Evolutionary conservation across 1,140 invertebrate species (phyloP), one percentile per base, ranked within the genome.

Genomic region (Babylonia areolata): DNA sequence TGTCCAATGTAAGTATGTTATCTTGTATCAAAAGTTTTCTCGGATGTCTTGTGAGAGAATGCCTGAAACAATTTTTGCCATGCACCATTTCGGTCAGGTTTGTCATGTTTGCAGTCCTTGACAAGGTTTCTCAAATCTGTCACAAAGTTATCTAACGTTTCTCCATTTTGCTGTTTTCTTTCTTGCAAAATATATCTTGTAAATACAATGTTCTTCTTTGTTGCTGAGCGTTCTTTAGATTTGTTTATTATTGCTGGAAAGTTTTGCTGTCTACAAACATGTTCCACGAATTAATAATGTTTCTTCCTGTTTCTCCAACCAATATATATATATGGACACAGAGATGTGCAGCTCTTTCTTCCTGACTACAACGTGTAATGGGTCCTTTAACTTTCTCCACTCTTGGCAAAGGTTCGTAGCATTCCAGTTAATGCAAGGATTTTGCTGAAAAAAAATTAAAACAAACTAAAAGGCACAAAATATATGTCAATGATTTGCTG

Each of bases 31-130:
- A 46, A 85, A 40, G 5, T 80, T 51, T 64, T 42, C 51, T 37
- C 54, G 51, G 31, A 79, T 39, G 17, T 78, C 39, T 9, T 9
- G 23, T 37, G 39, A 58, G 1, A 6, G 28, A 31, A 86, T 39
- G 46, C 85, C 85, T 33, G n/a, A 73, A 3, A 86, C 80, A 28
- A 86, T 81, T 64, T 58, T 80, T 23, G 80, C n/a, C 77, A 28
- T 42, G 35, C 0, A 86, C 58, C 33, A 81, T 39, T 46, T 58
- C n/a, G 77, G 40, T 86, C 78, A 42, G 33, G 64, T 23, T 86
- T 75, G 20, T 42, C 54, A 69, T 64, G 81, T 35, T 64, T 35
- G 77, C 85, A 86, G 35, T 86, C 78, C 64, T 81, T 69, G 28
- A 46, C 69, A 40, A 78, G 42, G 33, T 64, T 51, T 54, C 54